Conservation (phyloP, 23 tunicate species). For the Corella eumyota region DNA sequence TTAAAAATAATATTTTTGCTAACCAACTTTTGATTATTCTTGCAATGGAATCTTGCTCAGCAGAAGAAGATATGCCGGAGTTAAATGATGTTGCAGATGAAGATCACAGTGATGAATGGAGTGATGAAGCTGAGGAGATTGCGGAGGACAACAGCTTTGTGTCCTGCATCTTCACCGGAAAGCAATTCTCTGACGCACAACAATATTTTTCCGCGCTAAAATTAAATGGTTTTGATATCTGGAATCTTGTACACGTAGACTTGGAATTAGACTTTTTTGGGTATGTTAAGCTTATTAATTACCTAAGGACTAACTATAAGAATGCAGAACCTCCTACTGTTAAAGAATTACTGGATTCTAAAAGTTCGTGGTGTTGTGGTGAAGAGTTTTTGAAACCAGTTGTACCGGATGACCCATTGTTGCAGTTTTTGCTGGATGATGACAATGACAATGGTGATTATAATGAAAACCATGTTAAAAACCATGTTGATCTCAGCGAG, state of each 20-base stretch:
- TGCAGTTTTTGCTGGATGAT: slow-evolving; percentile 74
- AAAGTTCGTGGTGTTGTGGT: slow-evolving; percentile 25
- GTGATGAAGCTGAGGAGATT: slow-evolving; percentile 3
- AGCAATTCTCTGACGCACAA: slow-evolving; percentile 23
- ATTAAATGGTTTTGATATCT: slow-evolving; percentile 52
- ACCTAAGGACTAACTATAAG: slow-evolving; percentile 29
- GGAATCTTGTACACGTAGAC: slow-evolving; percentile 70
- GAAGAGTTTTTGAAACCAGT: slow-evolving; percentile 67
- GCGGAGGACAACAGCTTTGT: slow-evolving; percentile 8
- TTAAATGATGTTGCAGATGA: slow-evolving; percentile 5
- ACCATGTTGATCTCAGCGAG: background rate
- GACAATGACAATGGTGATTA: slow-evolving; percentile 23
- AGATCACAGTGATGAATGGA: slow-evolving; percentile 13
- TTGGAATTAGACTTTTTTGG: slow-evolving; percentile 68
- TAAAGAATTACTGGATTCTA: slow-evolving; percentile 15
- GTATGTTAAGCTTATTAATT: slow-evolving; percentile 81
- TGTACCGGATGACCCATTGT: slow-evolving; percentile 57
- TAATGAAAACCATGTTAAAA: background rate
- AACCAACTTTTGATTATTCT: no score
- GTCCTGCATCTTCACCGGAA: slow-evolving; percentile 59
- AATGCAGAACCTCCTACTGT: slow-evolving; percentile 36
- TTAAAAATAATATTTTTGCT: no score
- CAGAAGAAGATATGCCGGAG: no score
- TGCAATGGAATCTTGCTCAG: no score
- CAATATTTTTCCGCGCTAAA: slow-evolving; percentile 44